A percentile compares a stretch with the other conserved stretches of the same genome.
phyloP scores from a whole-genome alignment of 1,140 invertebrate species.

The Branchinecta lindahli region DNA sequence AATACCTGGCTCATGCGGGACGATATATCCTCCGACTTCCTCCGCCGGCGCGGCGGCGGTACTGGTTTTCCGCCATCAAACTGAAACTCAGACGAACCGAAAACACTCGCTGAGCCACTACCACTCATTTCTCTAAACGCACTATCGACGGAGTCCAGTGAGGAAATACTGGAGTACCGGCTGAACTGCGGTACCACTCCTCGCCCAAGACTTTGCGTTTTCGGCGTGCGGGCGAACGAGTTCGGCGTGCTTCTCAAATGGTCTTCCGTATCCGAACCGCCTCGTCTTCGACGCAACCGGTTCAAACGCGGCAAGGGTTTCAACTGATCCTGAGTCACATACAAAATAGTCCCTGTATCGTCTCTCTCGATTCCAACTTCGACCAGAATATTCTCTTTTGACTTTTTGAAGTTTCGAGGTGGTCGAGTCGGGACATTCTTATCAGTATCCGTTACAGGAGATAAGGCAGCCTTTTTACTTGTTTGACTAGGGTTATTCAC shows the following conservation, averaged over 20 bases:
- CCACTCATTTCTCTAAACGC: background rate
- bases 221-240: background rate
- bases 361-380: background rate
- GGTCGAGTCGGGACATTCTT: background rate
- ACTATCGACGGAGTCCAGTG: slow-evolving; percentile 10
- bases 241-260: background rate
- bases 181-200: slow-evolving; percentile 15
- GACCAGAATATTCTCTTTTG: background rate
- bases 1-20: background rate
- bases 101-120: background rate
- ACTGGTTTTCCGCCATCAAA: background rate
- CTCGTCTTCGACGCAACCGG: background rate
- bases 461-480: background rate
- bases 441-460: background rate
- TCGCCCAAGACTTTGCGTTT: slow-evolving; percentile 16
- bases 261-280: background rate
- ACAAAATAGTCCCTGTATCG: background rate
- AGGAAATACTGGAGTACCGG: background rate
- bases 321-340: background rate
- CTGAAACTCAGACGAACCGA: background rate
- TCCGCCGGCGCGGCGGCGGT: slow-evolving; percentile 17
- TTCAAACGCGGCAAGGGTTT: background rate
- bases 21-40: slow-evolving; percentile 14
- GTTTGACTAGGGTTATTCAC: background rate
- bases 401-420: background rate